Evolutionary conservation across 2,888 invertebrate genomes (phyloP), one percentile per base, ranked within the genome.

Genomic region (Xylota sylvarum): DNA sequence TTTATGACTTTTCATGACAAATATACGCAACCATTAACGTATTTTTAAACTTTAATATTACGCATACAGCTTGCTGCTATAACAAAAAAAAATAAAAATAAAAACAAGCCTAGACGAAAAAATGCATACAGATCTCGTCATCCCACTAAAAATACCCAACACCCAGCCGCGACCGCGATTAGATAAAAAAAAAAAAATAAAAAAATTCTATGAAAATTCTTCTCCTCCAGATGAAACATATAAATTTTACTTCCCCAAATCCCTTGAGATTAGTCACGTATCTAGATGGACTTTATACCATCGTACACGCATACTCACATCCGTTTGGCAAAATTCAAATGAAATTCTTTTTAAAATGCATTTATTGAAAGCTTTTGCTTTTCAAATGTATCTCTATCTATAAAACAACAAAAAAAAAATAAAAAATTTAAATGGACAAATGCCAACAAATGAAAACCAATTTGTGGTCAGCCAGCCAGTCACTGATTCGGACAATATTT

Each of bases 221-320:
- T 19, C 48, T 32, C 46, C 30, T 64, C 81, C 60, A 69, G 32
- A 74, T 69, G 58, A 69, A 69, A 69, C 19, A 30, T 74, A 35
- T 35, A 35, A 35, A 7, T 35, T 9, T 74, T 80, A 81, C 64
- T 46, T 46, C 43, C 37, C 73, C 23, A 23, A 85, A 70, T 85
- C 80, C 56, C 50, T 74, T 56, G 14, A 80, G 69, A 85, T 85
- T 85, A 85, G 76, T 85, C 84, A 85, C 62, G 46, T 70, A 74
- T 43, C 43, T 64, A 37, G 46, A 79, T 80, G 74, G 69, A 80
- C 69, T 79, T 79, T 83, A 58, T n/a, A 72, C 77, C 23, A 62
- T 32, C 32, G 23, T 4, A 37, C 19, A 65, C 46, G 46, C 62
- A 7, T 46, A 35, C 62, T 32, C 30, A 37, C 27, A 46, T 48